Evolutionary conservation across 2,113 vertebrate species (phyloP).

Genomic region (Alligator sinensis): DNA sequence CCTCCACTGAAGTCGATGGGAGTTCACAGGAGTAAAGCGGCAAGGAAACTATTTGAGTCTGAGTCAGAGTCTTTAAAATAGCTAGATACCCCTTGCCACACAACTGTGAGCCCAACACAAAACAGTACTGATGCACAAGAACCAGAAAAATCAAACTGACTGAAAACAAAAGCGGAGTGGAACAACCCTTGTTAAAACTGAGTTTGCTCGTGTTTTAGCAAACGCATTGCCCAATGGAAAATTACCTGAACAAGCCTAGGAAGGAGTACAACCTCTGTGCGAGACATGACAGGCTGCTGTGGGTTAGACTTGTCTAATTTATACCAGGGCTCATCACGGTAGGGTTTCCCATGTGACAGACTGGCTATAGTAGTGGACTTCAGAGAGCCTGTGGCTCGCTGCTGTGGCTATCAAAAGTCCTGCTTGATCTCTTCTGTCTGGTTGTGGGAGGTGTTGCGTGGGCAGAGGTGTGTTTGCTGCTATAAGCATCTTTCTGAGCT

Average conservation of each 20-base stretch:
- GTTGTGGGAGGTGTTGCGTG: background rate
- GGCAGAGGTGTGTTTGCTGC: background rate
- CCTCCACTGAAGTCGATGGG: no score
- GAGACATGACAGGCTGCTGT: constrained; percentile 11
- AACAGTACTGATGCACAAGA: constrained; percentile 12
- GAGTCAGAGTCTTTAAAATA: no score
- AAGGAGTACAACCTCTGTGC: constrained; percentile 54
- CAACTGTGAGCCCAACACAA: background rate
- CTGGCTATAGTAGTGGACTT: fast-evolving
- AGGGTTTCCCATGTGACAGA: background rate
- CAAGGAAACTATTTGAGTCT: no score
- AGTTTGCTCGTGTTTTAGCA: constrained; percentile 63
- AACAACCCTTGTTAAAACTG: constrained; percentile 70
- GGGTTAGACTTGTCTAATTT: constrained; percentile 8
- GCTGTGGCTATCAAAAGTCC: background rate
- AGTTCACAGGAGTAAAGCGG: no score
- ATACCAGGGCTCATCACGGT: background rate
- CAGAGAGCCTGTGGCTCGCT: background rate
- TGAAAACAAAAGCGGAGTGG: constrained; percentile 52
- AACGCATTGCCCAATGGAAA: constrained; percentile 49
- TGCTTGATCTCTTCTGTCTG: background rate
- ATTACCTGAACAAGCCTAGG: constrained; percentile 69
- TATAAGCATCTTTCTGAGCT: background rate
- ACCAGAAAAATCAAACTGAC: constrained; percentile 33
- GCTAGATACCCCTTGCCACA: no score